These are phyloP conservation scores for Orthosia gothica DNA, from an alignment of 2,888 invertebrate species.

Conservation along the genomic window DNA sequence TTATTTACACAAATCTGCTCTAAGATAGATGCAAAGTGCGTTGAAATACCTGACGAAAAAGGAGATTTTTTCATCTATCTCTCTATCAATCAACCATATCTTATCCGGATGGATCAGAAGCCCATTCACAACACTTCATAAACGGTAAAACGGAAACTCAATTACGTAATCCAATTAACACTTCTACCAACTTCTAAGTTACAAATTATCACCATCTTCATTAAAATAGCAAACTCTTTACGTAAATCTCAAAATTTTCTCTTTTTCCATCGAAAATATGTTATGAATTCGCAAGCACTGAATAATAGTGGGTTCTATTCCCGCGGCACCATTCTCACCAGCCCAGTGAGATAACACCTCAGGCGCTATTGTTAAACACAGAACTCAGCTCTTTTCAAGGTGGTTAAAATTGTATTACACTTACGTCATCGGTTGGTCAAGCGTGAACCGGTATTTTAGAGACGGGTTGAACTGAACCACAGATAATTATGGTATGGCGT, in stretches of 20 bases:
- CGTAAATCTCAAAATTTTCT: slow-evolving; percentile 25
- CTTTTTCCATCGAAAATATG: slow-evolving; percentile 48
- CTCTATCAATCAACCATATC: not conserved
- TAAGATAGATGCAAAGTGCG: no score
- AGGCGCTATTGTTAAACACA: slow-evolving; percentile 57
- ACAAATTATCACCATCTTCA: not conserved
- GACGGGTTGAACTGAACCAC: not conserved
- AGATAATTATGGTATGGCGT: no score
- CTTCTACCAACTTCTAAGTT: not conserved
- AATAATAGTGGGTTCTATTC: slow-evolving; percentile 67
- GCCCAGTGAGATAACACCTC: slow-evolving; percentile 67
- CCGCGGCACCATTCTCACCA: slow-evolving; percentile 72
- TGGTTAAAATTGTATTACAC: slow-evolving; percentile 59
- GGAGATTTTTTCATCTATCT: no score
- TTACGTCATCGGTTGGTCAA: slow-evolving; percentile 53
- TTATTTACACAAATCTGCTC: no score
- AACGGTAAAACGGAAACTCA: not conserved
- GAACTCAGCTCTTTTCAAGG: slow-evolving; percentile 64
- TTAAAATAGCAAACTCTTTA: slow-evolving; percentile 24
- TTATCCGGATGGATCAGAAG: not conserved
- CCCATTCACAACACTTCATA: not conserved
- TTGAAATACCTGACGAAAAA: no score
- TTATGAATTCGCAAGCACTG: slow-evolving; percentile 50
- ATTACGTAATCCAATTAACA: slow-evolving; percentile 20
- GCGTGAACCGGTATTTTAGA: slow-evolving; percentile 5